A percentile compares a stretch with the other conserved stretches of the same genome.
These are phyloP conservation scores for Gnatocerus cornutus DNA, from an alignment of 2,888 invertebrate species.

Conservation along the genomic window DNA sequence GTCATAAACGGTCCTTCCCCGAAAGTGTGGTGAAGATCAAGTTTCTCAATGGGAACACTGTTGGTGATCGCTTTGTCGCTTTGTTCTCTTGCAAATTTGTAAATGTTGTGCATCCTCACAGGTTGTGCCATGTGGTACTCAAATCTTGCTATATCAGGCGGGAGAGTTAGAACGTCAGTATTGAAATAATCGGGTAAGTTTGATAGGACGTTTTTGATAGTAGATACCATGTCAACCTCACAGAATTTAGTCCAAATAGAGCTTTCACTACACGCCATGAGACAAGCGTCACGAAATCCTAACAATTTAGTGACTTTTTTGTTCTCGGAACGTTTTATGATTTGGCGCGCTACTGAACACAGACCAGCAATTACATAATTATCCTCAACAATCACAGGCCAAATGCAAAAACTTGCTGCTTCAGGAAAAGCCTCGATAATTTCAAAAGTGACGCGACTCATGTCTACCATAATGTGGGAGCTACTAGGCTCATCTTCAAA, in stretches of 20 bases:
- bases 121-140: constrained; percentile 91
- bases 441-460: constrained; percentile 66
- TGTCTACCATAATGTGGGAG: constrained; percentile 65
- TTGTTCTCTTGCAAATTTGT: constrained; percentile 80
- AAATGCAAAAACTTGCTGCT: constrained; percentile 68
- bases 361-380: constrained; percentile 83
- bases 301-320: constrained; percentile 73
- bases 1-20: constrained; percentile 89
- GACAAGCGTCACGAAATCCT: constrained; percentile 86
- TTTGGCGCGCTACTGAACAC: constrained; percentile 81
- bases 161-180: constrained; percentile 71
- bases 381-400: constrained; percentile 78
- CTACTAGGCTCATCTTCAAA: constrained; percentile 28
- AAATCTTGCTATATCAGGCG: constrained; percentile 82
- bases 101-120: constrained; percentile 88
- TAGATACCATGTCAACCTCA: constrained; percentile 84
- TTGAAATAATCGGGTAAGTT: constrained; percentile 54
- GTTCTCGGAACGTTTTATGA: constrained; percentile 71
- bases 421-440: constrained; percentile 69
- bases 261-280: constrained; percentile 87
- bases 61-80: constrained; percentile 68
- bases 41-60: constrained; percentile 72
- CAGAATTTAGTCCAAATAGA: constrained; percentile 95
- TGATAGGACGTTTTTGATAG: constrained; percentile 72
- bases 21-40: constrained; percentile 80